Base-by-base conservation (phyloP, 2,113 vertebrate species). In the Colaptes auratus region DNA sequence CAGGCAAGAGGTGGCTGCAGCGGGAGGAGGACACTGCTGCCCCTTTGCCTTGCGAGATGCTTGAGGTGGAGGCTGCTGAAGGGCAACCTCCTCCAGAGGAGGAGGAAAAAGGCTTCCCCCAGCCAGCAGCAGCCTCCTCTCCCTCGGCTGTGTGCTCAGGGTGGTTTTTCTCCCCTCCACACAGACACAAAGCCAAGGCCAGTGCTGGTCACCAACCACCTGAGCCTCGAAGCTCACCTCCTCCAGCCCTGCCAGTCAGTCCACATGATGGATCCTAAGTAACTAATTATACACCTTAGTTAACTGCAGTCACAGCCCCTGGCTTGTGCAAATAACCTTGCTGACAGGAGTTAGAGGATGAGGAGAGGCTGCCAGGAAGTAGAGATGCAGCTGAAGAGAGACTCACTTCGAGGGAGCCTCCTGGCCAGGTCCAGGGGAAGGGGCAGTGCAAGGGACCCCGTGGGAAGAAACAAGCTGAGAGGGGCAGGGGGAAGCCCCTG, bases 271-370 rank as follows among this genome's bases (percentile, higher is more conserved):
- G 86, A 74, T 81, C 79, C 77, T 92, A 96, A 97, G 97, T 93
- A 95, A 9, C 65, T 94, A 92, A 97, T 96, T 94, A 42, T 46
- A 84, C 71, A 71, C 94, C 95, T 97, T 96, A 95, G 95, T 97
- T 95, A 96, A 46, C 61, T 56, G 24, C 84, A 97, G 97, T 97
- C 94, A 90, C 70, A 81, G 91, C 75, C 93, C 75, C 90, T 67
- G 60, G 60, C 65, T 95, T 92, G 79, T 82, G 94, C 88, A 96
- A 97, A 96, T 90, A 96, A 97, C 96, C 82, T 89, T 63, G 67
- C 92, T 50, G 92, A 56, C 82, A 74, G 73, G 64, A 85, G 95
- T 95, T 85, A 87, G 33, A 46, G 58, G 95, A 75, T 90, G 92
- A 96, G 44, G 78, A 90, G 92, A 86, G 94, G 95, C 95, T 82